Evolutionary conservation across 2,888 invertebrate species (phyloP).

Genomic region (Drosophila nigricruria): DNA sequence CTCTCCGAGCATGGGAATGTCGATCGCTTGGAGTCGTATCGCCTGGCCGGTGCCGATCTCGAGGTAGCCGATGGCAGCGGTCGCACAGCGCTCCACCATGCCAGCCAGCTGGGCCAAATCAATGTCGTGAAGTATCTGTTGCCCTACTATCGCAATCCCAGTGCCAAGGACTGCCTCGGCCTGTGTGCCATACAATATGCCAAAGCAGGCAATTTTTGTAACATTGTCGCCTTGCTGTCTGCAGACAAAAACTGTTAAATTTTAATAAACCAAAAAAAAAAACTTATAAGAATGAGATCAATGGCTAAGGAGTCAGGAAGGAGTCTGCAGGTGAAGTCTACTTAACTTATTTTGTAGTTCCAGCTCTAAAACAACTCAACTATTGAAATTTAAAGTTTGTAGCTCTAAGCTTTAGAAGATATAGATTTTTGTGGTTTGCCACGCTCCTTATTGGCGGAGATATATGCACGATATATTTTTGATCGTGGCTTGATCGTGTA

Average conservation of each 20-base stretch:
- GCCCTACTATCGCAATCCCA: constrained; percentile 84
- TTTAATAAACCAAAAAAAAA: neutral
- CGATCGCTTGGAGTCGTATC: constrained; percentile 87
- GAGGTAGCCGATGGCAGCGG: constrained; percentile 87
- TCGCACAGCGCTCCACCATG: constrained; percentile 90
- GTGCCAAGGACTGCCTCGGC: constrained; percentile 86
- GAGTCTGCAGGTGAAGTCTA: too few species aligned
- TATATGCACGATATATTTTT: too few species aligned
- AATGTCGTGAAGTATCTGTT: constrained; percentile 87
- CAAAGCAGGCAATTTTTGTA: constrained; percentile 43
- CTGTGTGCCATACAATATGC: constrained; percentile 87
- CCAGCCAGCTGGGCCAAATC: constrained; percentile 87
- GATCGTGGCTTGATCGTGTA: too few species aligned
- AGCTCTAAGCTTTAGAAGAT: too few species aligned
- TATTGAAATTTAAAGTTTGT: too few species aligned
- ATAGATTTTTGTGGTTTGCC: neutral
- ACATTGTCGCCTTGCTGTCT: constrained; percentile 41
- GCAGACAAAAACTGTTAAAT: constrained; percentile 11
- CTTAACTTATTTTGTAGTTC: too few species aligned
- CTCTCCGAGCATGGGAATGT: constrained; percentile 88
- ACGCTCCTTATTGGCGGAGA: too few species aligned
- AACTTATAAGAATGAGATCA: too few species aligned
- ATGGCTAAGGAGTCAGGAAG: too few species aligned
- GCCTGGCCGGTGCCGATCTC: constrained; percentile 89
- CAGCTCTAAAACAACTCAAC: too few species aligned